These are phyloP conservation scores for Pelecanus crispus DNA, from an alignment of 2,113 vertebrate species.

Conservation along the genomic window DNA sequence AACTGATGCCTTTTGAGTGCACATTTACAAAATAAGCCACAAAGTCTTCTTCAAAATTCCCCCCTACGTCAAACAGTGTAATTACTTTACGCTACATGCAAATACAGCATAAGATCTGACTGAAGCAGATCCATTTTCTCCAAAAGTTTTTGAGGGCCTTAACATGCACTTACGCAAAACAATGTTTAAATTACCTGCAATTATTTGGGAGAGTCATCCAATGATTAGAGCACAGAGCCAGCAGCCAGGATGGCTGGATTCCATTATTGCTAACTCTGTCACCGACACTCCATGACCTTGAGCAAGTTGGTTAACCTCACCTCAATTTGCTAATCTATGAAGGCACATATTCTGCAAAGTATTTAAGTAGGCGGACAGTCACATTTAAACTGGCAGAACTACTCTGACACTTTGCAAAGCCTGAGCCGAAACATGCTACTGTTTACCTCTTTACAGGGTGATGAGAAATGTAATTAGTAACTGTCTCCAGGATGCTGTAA, in stretches of 20 bases:
- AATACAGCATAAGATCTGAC: background rate
- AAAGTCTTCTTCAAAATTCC: background rate
- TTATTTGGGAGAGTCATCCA: conserved; percentile 9
- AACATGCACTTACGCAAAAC: background rate
- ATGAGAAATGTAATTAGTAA: background rate
- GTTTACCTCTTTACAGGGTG: background rate
- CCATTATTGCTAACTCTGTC: conserved; percentile 15
- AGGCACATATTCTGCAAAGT: background rate
- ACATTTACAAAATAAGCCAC: background rate
- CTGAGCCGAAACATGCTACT: background rate
- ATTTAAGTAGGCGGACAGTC: background rate
- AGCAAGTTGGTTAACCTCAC: conserved; percentile 40
- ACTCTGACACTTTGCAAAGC: background rate
- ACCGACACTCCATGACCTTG: conserved; percentile 28
- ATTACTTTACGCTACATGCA: background rate
- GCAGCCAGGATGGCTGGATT: conserved; percentile 11
- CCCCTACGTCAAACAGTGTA: background rate
- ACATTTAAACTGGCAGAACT: background rate
- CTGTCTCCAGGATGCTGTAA: conserved; percentile 2
- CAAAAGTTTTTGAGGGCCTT: background rate
- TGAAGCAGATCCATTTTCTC: background rate
- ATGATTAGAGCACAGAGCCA: background rate
- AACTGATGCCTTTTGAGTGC: background rate
- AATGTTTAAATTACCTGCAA: conserved; percentile 48
- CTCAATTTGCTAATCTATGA: background rate